Evolutionary conservation across 2,888 invertebrate genomes (phyloP).

Genomic region (Nudaria mundana): DNA sequence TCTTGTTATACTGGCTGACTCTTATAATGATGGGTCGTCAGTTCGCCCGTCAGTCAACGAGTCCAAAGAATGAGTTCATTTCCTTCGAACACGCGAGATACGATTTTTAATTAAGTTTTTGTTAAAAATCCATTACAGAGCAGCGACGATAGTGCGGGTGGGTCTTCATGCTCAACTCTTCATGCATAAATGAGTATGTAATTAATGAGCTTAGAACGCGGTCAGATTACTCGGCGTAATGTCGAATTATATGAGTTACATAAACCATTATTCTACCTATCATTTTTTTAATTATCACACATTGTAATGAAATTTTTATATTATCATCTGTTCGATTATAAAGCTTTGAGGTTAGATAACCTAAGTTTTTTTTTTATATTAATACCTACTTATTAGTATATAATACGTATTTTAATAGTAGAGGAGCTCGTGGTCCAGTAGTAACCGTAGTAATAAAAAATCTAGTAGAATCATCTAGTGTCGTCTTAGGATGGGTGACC

Average conservation of each 20-base stretch:
- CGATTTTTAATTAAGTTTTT: constrained; percentile 81
- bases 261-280: constrained; percentile 46
- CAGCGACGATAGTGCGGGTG: constrained; percentile 58
- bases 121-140: constrained; percentile 78
- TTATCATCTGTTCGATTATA: constrained; percentile 21
- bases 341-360: too few relatives aligned
- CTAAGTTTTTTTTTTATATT: too few relatives aligned
- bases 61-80: constrained; percentile 79
- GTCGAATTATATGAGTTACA: constrained; percentile 54
- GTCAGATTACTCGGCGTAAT: constrained; percentile 47
- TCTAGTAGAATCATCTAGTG: too few relatives aligned
- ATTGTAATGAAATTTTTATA: too few relatives aligned
- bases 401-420: too few relatives aligned
- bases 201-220: constrained; percentile 67
- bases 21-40: constrained; percentile 72
- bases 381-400: too few relatives aligned
- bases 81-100: constrained; percentile 78
- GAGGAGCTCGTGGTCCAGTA: too few relatives aligned
- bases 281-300: constrained; percentile 53
- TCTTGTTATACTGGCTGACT: constrained; percentile 53
- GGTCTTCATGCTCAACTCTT: constrained; percentile 50
- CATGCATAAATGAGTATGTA: constrained; percentile 70
- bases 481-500: too few relatives aligned
- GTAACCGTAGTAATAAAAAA: too few relatives aligned
- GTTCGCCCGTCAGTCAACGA: constrained; percentile 72